Conservation (phyloP, 2,113 vertebrate genomes). For the Stegastes partitus region DNA sequence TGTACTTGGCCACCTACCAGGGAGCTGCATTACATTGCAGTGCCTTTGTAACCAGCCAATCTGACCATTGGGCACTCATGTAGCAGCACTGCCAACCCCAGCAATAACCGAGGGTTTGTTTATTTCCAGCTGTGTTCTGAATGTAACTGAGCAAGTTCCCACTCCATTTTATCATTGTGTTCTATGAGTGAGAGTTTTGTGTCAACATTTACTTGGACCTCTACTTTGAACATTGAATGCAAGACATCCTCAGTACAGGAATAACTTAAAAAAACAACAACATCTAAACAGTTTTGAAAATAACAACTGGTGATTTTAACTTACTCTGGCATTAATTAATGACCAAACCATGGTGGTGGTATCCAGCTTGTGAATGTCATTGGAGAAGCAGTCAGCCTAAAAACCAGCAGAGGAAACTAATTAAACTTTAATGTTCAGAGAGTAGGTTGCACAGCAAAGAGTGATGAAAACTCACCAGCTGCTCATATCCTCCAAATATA, state of each 20-base stretch:
- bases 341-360: constrained; percentile 94
- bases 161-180: constrained; percentile 8
- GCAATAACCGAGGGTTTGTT: constrained; percentile 20
- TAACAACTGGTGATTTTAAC: constrained; percentile 54
- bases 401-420: constrained; percentile 32
- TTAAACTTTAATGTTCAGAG: constrained; percentile 21
- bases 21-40: constrained; percentile 55
- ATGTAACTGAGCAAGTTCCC: not conserved
- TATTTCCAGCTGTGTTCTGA: constrained; percentile 23
- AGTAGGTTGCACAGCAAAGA: not conserved
- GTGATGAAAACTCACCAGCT: constrained; percentile 89
- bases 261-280: not conserved
- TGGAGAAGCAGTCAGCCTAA: constrained; percentile 99
- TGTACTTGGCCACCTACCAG: constrained; percentile 53
- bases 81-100: constrained; percentile 23
- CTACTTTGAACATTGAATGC: not conserved
- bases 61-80: constrained; percentile 16
- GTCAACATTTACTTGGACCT: not conserved
- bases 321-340: constrained; percentile 93
- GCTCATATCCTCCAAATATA: constrained; percentile 98
- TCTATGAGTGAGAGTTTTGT: not conserved
- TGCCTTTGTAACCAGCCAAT: constrained; percentile 46
- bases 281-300: not conserved
- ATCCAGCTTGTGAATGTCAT: constrained; percentile 98
- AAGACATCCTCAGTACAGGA: not conserved